Evolutionary conservation across 1,140 invertebrate genomes (phyloP), one percentile per base, ranked within the genome.

Genomic region (Brachystomella parvula): DNA sequence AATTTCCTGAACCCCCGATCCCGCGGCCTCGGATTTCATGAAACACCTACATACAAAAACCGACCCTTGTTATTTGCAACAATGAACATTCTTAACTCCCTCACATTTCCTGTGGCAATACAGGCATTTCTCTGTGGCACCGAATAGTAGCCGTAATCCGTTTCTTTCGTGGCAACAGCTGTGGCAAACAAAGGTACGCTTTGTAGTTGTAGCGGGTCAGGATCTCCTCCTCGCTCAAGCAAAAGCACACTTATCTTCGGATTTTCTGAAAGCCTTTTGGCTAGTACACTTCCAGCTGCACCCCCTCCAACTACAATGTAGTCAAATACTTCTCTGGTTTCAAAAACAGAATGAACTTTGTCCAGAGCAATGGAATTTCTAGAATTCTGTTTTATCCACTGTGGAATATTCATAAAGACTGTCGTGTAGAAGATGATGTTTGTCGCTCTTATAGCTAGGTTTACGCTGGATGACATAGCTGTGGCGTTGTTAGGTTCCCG

Each of bases 1-100:
- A 77, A 1, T 86, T 85, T 71, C 89, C 90, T 1, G 84, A 87
- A 19, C 83, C 83, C 6, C 35, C 35, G 6, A 39, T 9, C 35
- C 35, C 35, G 6, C 35, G 6, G 6, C 35, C 35, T 39, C 35
- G 6, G 6, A 39, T 19, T 6, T 39, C 19, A 19, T 39, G 35
- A 6, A 39, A 19, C 35, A 39, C 19, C 35, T 39, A 19, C 35
- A n/a, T n/a, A 39, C 35, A 39, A 39, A 39, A 9, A 39, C 35
- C 6, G 19, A 39, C 6, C 35, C 19, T 39, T 9, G 6, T 39
- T 9, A 19, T 9, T 9, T 19, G 6, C 6, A 19, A 19, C 35
- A 6, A 39, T 39, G 35, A 19, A 39, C 6, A 19, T 39, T 19
- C 6, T 6, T 6, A 6, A 39, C 6, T 39, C n/a, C n/a, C n/a